A percentile compares a stretch with the other conserved stretches of the same genome.
Conservation (phyloP, 1,140 invertebrate genomes). For the Spodoptera frugiperda region DNA sequence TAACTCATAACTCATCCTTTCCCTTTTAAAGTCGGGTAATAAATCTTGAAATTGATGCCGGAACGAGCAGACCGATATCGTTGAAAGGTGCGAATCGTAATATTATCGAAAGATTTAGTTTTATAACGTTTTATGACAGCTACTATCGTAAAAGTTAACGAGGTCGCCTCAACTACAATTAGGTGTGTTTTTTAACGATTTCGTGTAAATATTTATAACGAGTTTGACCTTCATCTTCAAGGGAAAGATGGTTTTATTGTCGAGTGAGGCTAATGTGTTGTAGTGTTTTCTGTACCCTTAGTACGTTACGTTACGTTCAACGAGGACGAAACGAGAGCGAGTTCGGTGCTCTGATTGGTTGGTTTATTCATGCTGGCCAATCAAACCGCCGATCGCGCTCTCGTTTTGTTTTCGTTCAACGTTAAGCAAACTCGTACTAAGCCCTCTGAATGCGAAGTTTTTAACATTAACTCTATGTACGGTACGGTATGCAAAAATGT, state of each 20-base stretch:
- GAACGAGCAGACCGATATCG: not conserved
- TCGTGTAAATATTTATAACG: not conserved
- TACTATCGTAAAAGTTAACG: constrained; percentile 19
- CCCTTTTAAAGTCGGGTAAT: constrained; percentile 29
- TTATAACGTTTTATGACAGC: constrained; percentile 11
- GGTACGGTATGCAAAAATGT: too few relatives aligned
- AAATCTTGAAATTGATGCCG: constrained; percentile 19
- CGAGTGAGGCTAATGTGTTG: too few relatives aligned
- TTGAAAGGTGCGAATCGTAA: constrained; percentile 26
- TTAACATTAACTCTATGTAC: too few relatives aligned
- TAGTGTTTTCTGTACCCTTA: too few relatives aligned
- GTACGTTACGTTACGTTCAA: too few relatives aligned
- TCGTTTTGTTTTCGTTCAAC: too few relatives aligned
- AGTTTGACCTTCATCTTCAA: not conserved
- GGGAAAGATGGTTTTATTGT: not conserved
- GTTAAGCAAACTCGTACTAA: too few relatives aligned
- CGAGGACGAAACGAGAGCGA: too few relatives aligned
- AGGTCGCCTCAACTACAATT: not conserved
- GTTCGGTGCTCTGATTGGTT: too few relatives aligned
- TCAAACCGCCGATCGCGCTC: too few relatives aligned
- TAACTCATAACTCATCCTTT: constrained; percentile 26
- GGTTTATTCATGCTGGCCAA: too few relatives aligned
- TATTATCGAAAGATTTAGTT: constrained; percentile 1
- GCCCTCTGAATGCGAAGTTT: too few relatives aligned
- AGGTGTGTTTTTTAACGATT: not conserved